These are phyloP conservation scores for Polydrusus tereticollis DNA, from an alignment of 2,888 invertebrate genomes.

Conservation along the genomic window DNA sequence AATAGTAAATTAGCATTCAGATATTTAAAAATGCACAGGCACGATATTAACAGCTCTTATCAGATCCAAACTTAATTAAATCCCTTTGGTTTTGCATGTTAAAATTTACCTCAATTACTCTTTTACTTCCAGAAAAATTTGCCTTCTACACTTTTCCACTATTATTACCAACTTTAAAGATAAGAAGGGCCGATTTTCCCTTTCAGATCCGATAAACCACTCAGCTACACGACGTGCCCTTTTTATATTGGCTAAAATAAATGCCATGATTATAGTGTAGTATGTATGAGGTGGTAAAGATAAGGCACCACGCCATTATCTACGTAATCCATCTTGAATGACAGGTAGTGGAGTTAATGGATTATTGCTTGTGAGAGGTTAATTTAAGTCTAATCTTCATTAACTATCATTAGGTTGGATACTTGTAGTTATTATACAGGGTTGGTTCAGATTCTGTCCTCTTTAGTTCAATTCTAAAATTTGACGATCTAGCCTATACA, in stretches of 20 bases:
- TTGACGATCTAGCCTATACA: too few relatives aligned
- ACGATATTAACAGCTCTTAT: not conserved
- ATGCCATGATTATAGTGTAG: slow-evolving; percentile 18
- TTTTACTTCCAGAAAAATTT: slow-evolving; percentile 13
- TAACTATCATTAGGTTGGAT: not conserved
- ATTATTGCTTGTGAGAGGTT: slow-evolving; percentile 4
- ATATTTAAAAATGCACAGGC: too few relatives aligned
- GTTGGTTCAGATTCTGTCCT: too few relatives aligned
- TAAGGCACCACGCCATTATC: slow-evolving; percentile 13
- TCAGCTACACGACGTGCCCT: not conserved
- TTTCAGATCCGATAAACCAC: slow-evolving; percentile 9
- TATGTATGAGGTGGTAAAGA: slow-evolving; percentile 17
- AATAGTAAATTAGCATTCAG: too few relatives aligned
- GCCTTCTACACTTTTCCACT: slow-evolving; percentile 6
- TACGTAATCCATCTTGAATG: slow-evolving; percentile 22
- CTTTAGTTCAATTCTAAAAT: too few relatives aligned
- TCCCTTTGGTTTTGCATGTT: slow-evolving; percentile 9
- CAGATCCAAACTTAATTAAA: not conserved
- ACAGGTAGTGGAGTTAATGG: slow-evolving; percentile 18
- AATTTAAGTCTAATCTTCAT: not conserved
- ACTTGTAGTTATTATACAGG: too few relatives aligned
- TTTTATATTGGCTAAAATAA: slow-evolving; percentile 24
- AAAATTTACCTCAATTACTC: slow-evolving; percentile 16
- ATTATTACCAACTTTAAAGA: slow-evolving; percentile 15
- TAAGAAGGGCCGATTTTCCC: slow-evolving; percentile 21